Percentiles rank a stretch among this genome's conserved stretches.
Evolutionary conservation across 2,113 vertebrate genomes (phyloP).

Genomic region (Rousettus leschenaultii): DNA sequence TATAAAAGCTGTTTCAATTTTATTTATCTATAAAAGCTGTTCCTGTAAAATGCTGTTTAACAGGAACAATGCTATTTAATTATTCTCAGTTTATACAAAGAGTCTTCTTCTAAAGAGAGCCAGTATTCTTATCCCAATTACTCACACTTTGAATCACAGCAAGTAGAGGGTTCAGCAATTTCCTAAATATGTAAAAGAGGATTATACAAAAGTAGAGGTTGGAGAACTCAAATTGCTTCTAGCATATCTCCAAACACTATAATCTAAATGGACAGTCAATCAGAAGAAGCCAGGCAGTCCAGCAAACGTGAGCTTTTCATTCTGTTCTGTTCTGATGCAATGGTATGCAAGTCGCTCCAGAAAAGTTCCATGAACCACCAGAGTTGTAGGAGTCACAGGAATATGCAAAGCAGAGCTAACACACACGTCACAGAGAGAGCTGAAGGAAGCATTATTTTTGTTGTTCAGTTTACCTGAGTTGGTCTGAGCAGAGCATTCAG

Average conservation of each 20-base stretch:
- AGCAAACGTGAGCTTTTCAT: neutral
- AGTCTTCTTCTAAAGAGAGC: neutral
- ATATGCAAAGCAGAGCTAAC: neutral
- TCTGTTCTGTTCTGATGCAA: neutral
- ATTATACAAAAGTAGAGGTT: neutral
- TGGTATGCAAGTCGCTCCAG: too few species aligned
- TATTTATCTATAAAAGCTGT: too few species aligned
- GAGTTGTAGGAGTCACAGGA: too few species aligned
- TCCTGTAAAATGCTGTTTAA: neutral
- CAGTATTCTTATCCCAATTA: neutral
- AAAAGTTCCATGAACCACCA: neutral
- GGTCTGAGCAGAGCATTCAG: neutral
- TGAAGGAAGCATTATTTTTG: neutral
- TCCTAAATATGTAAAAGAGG: neutral
- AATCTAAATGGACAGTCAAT: neutral
- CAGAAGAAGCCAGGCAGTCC: neutral
- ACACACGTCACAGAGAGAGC: neutral
- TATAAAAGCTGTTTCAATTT: neutral
- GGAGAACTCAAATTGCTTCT: neutral
- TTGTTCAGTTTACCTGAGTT: neutral
- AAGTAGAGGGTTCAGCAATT: neutral
- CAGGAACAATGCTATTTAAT: neutral
- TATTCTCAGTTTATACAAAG: slow-evolving; percentile 17
- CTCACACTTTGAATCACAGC: neutral
- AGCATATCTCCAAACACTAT: neutral